Evolutionary conservation across 2,113 vertebrate species (phyloP), one percentile per base, ranked within the genome.

Genomic region (Chelonoidis abingdonii): DNA sequence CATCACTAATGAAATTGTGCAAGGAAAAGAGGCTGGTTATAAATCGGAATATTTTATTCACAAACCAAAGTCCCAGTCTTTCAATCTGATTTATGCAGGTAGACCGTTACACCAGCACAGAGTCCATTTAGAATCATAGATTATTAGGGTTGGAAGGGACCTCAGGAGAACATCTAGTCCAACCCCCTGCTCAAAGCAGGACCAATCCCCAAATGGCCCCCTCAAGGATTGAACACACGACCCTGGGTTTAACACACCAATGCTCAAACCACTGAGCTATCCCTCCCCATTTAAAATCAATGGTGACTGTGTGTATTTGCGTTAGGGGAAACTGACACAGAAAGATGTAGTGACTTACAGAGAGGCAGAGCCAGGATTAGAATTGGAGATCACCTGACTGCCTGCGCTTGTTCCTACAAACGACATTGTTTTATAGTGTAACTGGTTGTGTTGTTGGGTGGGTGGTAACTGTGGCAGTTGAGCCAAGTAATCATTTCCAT

Each of bases 291-390:
- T 76, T 80, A 88, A 95, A 94, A 62, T 80, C 41, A 82, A 16
- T 80, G 31, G 16, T 50, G 50, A 50, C 13, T 50, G 50, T 50
- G 13, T 50, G 13, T 50, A 50, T 50, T 50, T 50, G 50, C 13
- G 4, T 50, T 50, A 50, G 27, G 31, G 29, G 29, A 29, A 65
- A 16, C 5, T 13, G 59, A 35, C 29, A 65, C 13, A 65, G 59
- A 62, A 65, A 35, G 59, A 65, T 59, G 27, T 59, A 29, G 57
- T 31, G 57, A 59, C 22, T 41, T 38, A 3, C 22, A 53, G 0
- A 0, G 22, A 35, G 21, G 0, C 0, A 0, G 44, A 85, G 86
- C 38, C 10, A 62, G 57, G 94, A 78, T 0, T 0, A 89, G 83
- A 84, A 90, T 75, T 87, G 69, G 83, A 52, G 83, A 38, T 5